These are phyloP conservation scores for Notothenia rossii DNA, from an alignment of 2,113 vertebrate genomes.

Conservation along the genomic window DNA sequence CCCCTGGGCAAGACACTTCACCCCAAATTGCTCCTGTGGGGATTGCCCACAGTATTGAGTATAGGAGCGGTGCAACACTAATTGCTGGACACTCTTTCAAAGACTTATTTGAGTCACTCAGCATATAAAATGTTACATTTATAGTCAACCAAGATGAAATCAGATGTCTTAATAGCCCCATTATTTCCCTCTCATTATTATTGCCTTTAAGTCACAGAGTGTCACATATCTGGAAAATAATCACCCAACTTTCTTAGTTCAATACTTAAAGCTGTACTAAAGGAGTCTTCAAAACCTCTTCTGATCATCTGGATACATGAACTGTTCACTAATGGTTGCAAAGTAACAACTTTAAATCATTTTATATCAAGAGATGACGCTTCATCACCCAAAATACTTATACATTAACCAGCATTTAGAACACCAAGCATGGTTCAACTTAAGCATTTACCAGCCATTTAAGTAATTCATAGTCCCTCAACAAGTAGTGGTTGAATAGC, in stretches of 20 bases:
- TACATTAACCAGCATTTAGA: no score
- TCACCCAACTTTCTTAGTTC: background rate
- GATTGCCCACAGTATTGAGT: no score
- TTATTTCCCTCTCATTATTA: background rate
- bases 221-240: background rate
- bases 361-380: background rate
- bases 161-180: no score
- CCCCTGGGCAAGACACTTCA: no score
- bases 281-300: background rate
- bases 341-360: no score
- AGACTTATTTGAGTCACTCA: slow-evolving; percentile 10
- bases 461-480: no score
- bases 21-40: no score
- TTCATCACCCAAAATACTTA: background rate
- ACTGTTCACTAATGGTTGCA: no score
- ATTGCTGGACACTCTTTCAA: slow-evolving; percentile 15
- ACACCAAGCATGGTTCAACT: no score
- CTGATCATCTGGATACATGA: background rate
- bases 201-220: background rate
- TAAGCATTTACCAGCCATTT: no score
- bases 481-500: no score
- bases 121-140: slow-evolving; percentile 12
- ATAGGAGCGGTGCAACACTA: slow-evolving; percentile 10
- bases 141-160: background rate
- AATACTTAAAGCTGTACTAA: background rate